These are phyloP conservation scores for Patella caerulea DNA, from an alignment of 2,888 invertebrate species.

Conservation along the genomic window DNA sequence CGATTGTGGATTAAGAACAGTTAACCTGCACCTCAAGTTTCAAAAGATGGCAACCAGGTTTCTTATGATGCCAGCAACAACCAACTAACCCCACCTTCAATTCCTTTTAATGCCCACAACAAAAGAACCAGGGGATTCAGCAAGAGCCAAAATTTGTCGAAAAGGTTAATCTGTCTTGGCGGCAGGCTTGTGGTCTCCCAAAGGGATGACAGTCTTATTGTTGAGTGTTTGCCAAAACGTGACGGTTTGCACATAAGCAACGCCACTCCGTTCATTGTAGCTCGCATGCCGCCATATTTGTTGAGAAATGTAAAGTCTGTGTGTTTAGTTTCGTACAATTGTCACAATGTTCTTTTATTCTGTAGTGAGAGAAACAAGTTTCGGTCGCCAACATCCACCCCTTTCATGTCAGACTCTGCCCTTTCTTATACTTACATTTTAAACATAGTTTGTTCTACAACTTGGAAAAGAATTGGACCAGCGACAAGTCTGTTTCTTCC, in stretches of 20 bases:
- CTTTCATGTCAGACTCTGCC: no score
- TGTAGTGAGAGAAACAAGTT: background rate
- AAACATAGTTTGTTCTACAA: no score
- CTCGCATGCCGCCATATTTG: slow-evolving; percentile 12
- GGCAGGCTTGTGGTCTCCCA: slow-evolving; percentile 10
- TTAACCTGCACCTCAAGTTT: background rate
- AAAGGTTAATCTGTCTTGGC: slow-evolving; percentile 5
- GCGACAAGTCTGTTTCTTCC: no score
- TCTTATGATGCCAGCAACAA: background rate
- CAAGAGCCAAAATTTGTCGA: slow-evolving; percentile 13
- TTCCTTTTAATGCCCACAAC: background rate
- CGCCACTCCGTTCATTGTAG: slow-evolving; percentile 1
- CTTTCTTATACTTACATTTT: no score
- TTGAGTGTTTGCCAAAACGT: slow-evolving; percentile 10
- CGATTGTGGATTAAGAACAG: no score
- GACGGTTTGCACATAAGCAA: slow-evolving; percentile 2
- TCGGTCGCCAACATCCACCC: background rate
- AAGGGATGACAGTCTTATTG: slow-evolving; percentile 5
- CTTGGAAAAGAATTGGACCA: no score
- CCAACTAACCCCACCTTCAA: background rate
- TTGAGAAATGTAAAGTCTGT: slow-evolving; percentile 12
- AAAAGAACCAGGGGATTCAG: slow-evolving; percentile 1
- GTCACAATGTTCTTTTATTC: background rate
- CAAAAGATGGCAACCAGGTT: background rate
- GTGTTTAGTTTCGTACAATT: slow-evolving; percentile 4